Evolutionary conservation across 2,888 invertebrate genomes (phyloP).

Genomic region (Melikaiella ostensackeni): DNA sequence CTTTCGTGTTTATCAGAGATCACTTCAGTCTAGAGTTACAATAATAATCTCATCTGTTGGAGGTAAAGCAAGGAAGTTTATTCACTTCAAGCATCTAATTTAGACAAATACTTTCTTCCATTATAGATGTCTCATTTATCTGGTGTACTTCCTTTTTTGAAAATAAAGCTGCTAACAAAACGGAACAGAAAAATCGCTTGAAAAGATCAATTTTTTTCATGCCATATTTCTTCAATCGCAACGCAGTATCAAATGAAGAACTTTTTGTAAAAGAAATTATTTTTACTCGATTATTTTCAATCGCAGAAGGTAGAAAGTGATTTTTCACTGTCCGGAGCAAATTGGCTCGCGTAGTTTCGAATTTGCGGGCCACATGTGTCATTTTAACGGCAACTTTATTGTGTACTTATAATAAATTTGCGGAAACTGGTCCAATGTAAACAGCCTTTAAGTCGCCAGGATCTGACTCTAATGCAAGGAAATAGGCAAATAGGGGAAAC

Average conservation of each 20-base stretch:
- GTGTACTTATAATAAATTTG: constrained; percentile 25
- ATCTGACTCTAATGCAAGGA: constrained; percentile 28
- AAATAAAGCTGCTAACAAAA: no score
- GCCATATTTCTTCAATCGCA: no score
- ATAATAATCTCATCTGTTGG: background rate
- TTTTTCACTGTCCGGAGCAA: constrained; percentile 1
- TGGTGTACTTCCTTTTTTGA: no score
- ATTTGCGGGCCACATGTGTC: constrained; percentile 14
- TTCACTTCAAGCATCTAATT: background rate
- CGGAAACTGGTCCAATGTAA: constrained; percentile 28
- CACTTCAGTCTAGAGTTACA: background rate
- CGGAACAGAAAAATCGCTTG: no score
- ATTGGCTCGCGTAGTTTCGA: constrained; percentile 10
- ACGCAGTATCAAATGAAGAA: no score
- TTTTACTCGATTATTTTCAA: no score
- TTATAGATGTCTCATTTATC: no score
- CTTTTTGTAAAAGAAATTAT: no score
- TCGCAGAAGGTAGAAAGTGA: no score
- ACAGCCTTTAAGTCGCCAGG: constrained; percentile 6
- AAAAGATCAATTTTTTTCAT: no score
- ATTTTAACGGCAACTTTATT: constrained; percentile 34
- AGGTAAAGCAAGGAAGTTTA: background rate
- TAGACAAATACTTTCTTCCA: background rate
- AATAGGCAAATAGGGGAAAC: constrained; percentile 38
- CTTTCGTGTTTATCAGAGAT: constrained; percentile 21